Base-by-base conservation (phyloP, 2,113 vertebrate genomes). In the Donacobius atricapilla region DNA sequence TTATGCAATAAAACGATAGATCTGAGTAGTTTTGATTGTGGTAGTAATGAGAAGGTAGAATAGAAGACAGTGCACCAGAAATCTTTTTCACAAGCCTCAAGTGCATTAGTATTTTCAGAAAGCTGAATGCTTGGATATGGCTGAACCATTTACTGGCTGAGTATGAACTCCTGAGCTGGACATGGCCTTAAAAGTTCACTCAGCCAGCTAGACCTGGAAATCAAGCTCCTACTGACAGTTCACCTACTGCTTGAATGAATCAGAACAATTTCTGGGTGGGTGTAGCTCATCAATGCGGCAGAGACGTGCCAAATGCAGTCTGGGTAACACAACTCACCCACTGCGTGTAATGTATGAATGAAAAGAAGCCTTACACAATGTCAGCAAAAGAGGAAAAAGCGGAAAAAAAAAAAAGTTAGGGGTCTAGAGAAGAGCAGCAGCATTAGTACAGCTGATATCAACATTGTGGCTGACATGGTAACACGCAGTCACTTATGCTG, bases 121-220 rank as follows among this genome's bases (percentile, higher is more conserved):
- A 89, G 27, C 42, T 61, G n/a, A 83, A 86, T 31, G 31, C 28
- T 65, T 66, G 35, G 71, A 83, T 2, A 3, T 30, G 27, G 47
- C 27, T 70, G 50, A 83, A 69, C 21, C 42, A 73, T 66, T 42
- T 66, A 80, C 33, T 27, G 50, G 23, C 70, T 69, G 37, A 78
- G 58, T 83, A 33, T 45, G 31, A 90, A 88, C n/a, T 93, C 50
- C 45, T 73, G 58, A 86, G 92, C 45, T 92, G 63, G 54, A 86
- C 37, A 61, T 12, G 12, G 54, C 42, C n/a, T 90, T 73, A 54
- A 85, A 51, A 96, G 75, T 58, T 87, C 87, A 48, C 53, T 87
- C 73, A 90, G 70, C 51, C 85, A 93, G 92, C 48, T 50, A 72
- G 45, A 69, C 75, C 71, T 93, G 90, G 90, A 95, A 93, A 77